phyloP scores from a whole-genome alignment of 2,797 vertebrate species.

The Synaphobranchus kaupii region DNA sequence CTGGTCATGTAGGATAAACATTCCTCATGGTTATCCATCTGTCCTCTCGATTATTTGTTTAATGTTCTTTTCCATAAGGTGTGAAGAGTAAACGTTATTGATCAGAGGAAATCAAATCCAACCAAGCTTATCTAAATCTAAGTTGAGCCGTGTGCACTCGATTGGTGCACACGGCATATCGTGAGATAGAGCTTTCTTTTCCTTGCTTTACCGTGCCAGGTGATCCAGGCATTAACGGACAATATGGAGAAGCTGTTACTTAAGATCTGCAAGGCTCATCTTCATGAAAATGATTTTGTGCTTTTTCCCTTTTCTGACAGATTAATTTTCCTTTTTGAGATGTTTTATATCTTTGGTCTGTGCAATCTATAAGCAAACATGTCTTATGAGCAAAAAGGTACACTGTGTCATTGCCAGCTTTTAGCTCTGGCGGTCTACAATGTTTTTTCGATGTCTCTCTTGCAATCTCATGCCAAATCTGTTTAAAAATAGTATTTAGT shows the following conservation, averaged over 20 bases:
- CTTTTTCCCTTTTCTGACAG: no score
- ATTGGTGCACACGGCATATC: neutral
- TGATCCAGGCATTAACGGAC: neutral
- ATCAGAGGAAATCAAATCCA: neutral
- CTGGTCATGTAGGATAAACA: neutral
- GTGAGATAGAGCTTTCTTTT: neutral
- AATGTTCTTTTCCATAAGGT: neutral
- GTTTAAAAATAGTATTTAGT: neutral
- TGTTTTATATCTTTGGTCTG: neutral
- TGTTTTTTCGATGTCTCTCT: neutral
- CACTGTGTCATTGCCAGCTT: neutral
- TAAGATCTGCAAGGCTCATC: neutral
- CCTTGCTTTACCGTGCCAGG: neutral
- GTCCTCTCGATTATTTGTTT: neutral
- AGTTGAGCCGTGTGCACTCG: neutral
- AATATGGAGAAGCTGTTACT: no score
- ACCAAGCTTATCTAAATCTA: neutral
- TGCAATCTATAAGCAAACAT: neutral
- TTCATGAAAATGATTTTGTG: neutral
- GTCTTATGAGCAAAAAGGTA: neutral
- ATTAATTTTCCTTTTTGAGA: neutral
- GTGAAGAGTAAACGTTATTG: neutral
- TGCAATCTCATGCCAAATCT: neutral
- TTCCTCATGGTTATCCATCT: neutral
- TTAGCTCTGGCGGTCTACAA: neutral